These are phyloP conservation scores for Podabrus alpinus DNA, from an alignment of 2,888 invertebrate species.

Conservation along the genomic window DNA sequence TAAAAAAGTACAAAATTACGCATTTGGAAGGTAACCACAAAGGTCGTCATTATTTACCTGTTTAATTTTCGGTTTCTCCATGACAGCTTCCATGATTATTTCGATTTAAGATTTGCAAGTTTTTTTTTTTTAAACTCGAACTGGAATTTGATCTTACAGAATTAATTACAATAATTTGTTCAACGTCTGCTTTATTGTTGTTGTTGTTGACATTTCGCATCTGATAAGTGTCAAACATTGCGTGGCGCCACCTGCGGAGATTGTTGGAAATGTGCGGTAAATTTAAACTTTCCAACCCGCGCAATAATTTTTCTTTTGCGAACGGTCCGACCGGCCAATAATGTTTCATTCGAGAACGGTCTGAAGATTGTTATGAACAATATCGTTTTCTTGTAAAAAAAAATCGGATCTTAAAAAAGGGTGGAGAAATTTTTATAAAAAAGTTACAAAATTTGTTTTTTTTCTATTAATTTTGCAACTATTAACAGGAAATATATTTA, in stretches of 20 bases:
- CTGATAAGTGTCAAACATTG: neutral
- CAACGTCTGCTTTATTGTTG: neutral
- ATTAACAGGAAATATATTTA: no score
- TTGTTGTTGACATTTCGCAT: neutral
- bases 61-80: conserved; percentile 22
- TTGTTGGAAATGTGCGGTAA: neutral
- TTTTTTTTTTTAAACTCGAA: neutral
- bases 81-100: neutral
- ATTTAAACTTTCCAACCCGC: neutral
- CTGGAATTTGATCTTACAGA: neutral
- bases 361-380: no score
- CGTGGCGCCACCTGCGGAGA: neutral
- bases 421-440: no score
- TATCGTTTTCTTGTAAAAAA: no score
- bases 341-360: no score
- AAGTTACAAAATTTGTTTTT: no score
- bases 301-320: no score
- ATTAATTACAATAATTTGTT: neutral
- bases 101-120: neutral
- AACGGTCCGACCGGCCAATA: no score
- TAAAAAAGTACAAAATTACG: conserved; percentile 5
- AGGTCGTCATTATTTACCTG: conserved; percentile 5
- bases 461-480: no score
- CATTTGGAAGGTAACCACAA: conserved; percentile 2
- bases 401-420: no score